These are phyloP conservation scores for Drosophila watanabei DNA, from an alignment of 1,140 invertebrate genomes.

Conservation along the genomic window DNA sequence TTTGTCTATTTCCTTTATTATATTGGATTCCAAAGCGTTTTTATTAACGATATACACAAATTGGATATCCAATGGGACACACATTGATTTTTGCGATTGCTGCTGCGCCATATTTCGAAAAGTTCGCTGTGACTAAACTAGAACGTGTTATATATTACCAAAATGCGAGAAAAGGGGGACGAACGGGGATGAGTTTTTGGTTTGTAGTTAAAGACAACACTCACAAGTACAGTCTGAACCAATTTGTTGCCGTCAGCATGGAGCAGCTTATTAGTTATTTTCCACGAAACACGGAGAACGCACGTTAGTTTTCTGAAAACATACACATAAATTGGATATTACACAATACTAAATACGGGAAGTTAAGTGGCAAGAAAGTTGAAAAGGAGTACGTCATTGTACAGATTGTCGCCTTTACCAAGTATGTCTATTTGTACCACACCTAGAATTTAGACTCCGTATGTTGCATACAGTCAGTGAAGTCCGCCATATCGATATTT, in stretches of 20 bases:
- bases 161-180: conserved; percentile 3
- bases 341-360: conserved; percentile 28
- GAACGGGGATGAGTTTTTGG: conserved; percentile 11
- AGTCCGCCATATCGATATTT: too few species aligned
- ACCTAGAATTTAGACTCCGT: too few species aligned
- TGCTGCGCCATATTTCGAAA: conserved; percentile 19
- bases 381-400: conserved; percentile 16
- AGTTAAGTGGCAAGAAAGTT: conserved; percentile 16
- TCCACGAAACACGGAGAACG: too few species aligned
- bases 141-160: conserved; percentile 1
- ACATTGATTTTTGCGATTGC: conserved; percentile 9
- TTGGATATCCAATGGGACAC: conserved; percentile 13
- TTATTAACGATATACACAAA: too few species aligned
- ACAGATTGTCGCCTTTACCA: conserved; percentile 22
- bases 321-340: conserved; percentile 35
- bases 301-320: conserved; percentile 32
- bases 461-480: too few species aligned
- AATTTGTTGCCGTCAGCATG: conserved; percentile 26
- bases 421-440: too few species aligned
- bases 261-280: conserved; percentile 28
- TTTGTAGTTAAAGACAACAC: too few species aligned
- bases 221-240: conserved; percentile 24
- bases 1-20: too few species aligned
- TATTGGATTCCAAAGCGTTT: too few species aligned
- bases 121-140: conserved; percentile 5